A percentile compares a stretch with the other conserved stretches of the same genome.
phyloP scores from a whole-genome alignment of 2,888 invertebrate species.

The Unio pictorum region DNA sequence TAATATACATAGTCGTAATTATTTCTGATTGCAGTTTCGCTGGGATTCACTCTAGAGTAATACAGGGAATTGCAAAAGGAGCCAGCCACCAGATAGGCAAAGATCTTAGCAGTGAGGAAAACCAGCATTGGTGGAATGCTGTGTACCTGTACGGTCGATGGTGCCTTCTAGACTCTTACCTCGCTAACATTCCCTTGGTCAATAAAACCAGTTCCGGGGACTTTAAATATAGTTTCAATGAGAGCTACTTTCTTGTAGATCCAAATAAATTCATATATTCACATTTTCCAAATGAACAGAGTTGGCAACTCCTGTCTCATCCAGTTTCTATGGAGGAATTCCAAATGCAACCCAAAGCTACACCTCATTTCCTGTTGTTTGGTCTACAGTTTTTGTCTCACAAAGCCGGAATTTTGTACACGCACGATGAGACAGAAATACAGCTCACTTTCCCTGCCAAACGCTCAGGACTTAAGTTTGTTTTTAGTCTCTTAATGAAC shows the following conservation, averaged over 20 bases:
- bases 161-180: slow-evolving; percentile 42
- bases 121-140: slow-evolving; percentile 50
- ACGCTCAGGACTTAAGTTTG: slow-evolving; percentile 38
- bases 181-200: slow-evolving; percentile 34
- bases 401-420: slow-evolving; percentile 35
- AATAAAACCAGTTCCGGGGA: slow-evolving; percentile 33
- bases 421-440: slow-evolving; percentile 37
- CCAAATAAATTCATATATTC: slow-evolving; percentile 46
- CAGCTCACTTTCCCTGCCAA: slow-evolving; percentile 37
- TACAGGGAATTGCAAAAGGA: slow-evolving; percentile 43
- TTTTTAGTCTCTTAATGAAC: slow-evolving; percentile 36
- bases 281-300: slow-evolving; percentile 43
- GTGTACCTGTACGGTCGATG: slow-evolving; percentile 41
- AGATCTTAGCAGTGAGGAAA: slow-evolving; percentile 36
- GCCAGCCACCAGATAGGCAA: slow-evolving; percentile 45
- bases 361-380: slow-evolving; percentile 45
- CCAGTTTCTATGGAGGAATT: slow-evolving; percentile 39
- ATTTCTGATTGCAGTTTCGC: slow-evolving; percentile 32
- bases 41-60: slow-evolving; percentile 39
- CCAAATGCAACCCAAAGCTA: slow-evolving; percentile 42
- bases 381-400: slow-evolving; percentile 43
- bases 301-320: slow-evolving; percentile 38
- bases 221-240: slow-evolving; percentile 42
- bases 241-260: slow-evolving; percentile 44
- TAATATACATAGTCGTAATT: too few relatives aligned